phyloP scores from a whole-genome alignment of 37 sponge, comb jelly and placozoan genomes.

The Cliona cf. orientalis region DNA sequence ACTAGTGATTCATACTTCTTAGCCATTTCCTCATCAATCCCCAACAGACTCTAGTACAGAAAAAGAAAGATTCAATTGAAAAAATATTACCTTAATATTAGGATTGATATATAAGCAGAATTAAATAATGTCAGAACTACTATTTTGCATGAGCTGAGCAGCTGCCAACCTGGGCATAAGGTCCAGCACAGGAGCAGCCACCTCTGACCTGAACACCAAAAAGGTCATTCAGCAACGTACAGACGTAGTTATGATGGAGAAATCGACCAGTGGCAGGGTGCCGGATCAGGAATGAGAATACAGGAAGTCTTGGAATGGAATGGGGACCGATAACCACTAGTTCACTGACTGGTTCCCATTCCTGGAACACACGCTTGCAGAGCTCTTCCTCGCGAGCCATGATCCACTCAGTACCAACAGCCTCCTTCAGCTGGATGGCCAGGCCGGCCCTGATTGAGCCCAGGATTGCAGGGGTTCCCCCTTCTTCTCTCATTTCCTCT shows the following conservation, averaged over 20 bases:
- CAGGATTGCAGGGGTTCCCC: constrained; percentile 89
- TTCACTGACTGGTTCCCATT: constrained; percentile 31
- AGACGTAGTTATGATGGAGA: constrained; percentile 93
- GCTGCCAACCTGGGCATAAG: constrained; percentile 79
- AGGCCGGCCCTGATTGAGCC: constrained; percentile 88
- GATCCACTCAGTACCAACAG: constrained; percentile 58
- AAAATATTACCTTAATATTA: neutral
- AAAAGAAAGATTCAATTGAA: too few species aligned
- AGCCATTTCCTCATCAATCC: constrained; percentile 73
- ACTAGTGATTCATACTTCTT: constrained; percentile 59
- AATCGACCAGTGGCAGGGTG: constrained; percentile 62
- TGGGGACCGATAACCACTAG: constrained; percentile 61
- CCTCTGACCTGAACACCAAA: constrained; percentile 93
- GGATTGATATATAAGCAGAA: neutral
- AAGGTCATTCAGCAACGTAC: constrained; percentile 84
- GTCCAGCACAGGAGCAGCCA: constrained; percentile 94
- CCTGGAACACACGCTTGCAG: constrained; percentile 12
- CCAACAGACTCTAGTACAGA: constrained; percentile 63
- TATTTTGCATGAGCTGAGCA: neutral
- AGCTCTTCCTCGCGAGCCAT: constrained; percentile 45
- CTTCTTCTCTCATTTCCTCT: constrained; percentile 87
- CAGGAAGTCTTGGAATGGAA: constrained; percentile 66
- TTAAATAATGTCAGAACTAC: neutral
- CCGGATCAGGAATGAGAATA: constrained; percentile 89
- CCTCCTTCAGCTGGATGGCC: constrained; percentile 83